Evolutionary conservation across 2,888 invertebrate genomes (phyloP), one percentile per base, ranked within the genome.

Genomic region (Ormyrus thymus): DNA sequence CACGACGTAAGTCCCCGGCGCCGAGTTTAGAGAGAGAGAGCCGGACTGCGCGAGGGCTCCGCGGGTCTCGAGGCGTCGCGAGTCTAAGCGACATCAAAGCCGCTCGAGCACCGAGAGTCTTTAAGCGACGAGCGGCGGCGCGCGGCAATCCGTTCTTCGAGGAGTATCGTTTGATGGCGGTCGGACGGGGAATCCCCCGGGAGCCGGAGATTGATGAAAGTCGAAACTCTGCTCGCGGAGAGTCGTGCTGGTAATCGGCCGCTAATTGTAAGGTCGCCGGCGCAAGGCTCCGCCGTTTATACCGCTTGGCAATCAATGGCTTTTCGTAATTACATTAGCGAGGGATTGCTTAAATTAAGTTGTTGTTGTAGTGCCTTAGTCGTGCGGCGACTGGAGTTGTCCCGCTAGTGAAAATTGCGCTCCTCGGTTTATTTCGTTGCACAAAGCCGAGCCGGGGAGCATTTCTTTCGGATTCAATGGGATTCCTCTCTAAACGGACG

Each of bases 151-250:
- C 45, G 45, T 61, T 61, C 4, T 29, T 45, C 5, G n/a, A 61
- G 61, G 45, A 45, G 45, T 29, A 29, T 61, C 45, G 61, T 61
- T 61, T 61, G 45, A 61, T 61, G 43, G 45, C 45, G 10, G 7
- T 3, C 61, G 4, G 6, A 11, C 45, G 61, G n/a, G 13, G n/a
- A 58, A 11, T 61, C 45, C 45, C 45, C 45, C 5, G 45, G 45
- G 61, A 61, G 61, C n/a, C 11, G 43, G 45, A 11, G 45, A 61
- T 61, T 45, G 61, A 61, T 61, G 61, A 43, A 45, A 61, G 61
- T 61, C 11, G 45, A 61, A 61, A 61, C 61, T 45, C 11, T 10
- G 58, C 45, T 29, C 29, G 29, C 29, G n/a, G n/a, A 29, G 10
- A 11, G 9, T 9, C 45, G 10, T 45, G 11, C 61, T 11, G 45